Evolutionary conservation across 2,113 vertebrate genomes (phyloP), one percentile per base, ranked within the genome.

Genomic region (Girardinichthys multiradiatus): DNA sequence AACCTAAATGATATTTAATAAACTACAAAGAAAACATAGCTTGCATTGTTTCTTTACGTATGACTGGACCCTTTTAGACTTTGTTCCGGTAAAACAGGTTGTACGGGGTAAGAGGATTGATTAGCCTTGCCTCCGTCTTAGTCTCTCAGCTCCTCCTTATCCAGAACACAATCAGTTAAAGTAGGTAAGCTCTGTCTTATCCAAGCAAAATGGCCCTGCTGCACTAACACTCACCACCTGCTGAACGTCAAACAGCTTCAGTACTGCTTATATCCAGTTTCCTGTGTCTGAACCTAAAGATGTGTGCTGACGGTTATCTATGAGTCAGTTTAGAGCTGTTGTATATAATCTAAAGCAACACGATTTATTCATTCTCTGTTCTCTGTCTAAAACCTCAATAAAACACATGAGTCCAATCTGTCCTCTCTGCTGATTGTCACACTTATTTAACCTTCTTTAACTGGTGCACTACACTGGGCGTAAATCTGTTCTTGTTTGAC

Each of bases 101-200:
- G 91, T 71, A 60, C 83, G 84, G 86, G 70, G 87, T 95, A 95
- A 95, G 94, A 90, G 92, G 95, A 94, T 94, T 94, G 93, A 95
- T 95, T 94, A 95, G 92, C 91, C 73, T 75, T 81, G 92, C 90
- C 93, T 93, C 82, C 82, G 73, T 81, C 60, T 88, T 87, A 94
- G 92, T 88, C 89, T 93, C 91, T 94, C 91, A 95, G 85, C 83
- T 67, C 84, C 77, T 87, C 83, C 84, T 90, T 93, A 93, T 91
- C 90, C 90, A 90, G 79, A 92, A 79, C 71, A 89, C 91, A 95
- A 95, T 96, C 94, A 95, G 92, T 82, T 93, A 95, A 95, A 96
- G 94, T 74, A 94, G 94, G 86, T 91, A 93, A 92, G 89, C 90
- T 82, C 86, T 82, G 71, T 86, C 87, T 95, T 90, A 94, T 92